Conservation (phyloP, 2,888 invertebrate genomes). For the Antheraea assamensis region DNA sequence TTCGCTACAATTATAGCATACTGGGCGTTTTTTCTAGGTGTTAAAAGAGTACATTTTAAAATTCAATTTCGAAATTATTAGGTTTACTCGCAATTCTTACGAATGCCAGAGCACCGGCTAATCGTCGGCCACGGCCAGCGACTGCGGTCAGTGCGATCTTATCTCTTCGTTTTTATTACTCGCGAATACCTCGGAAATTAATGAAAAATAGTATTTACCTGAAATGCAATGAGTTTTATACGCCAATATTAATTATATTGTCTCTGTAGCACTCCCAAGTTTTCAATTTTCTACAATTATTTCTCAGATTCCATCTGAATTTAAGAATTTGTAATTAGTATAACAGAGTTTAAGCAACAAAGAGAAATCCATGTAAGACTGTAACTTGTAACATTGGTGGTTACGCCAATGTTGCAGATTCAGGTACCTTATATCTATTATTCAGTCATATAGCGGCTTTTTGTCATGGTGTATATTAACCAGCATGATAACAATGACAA, state of each 20-base stretch:
- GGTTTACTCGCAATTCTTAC: conserved; percentile 21
- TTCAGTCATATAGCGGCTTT: no score
- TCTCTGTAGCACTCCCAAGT: neutral
- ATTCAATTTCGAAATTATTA: conserved; percentile 16
- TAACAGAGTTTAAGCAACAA: neutral
- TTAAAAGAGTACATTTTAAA: neutral
- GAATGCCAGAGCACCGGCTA: conserved; percentile 24
- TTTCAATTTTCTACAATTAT: neutral
- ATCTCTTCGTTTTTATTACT: conserved; percentile 39
- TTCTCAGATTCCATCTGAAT: neutral
- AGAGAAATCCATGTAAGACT: neutral
- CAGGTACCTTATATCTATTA: no score
- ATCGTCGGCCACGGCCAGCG: conserved; percentile 35
- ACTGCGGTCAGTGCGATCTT: conserved; percentile 37
- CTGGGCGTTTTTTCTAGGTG: neutral
- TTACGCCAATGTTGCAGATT: no score
- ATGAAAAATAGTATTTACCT: conserved; percentile 24
- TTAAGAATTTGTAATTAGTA: no score
- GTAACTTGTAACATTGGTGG: no score
- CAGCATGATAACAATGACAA: no score
- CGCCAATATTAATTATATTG: neutral
- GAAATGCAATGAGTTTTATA: neutral
- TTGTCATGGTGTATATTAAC: no score
- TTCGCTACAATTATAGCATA: conserved; percentile 5
- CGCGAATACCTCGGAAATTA: conserved; percentile 36